These are phyloP conservation scores for Apamea epomidion DNA, from an alignment of 2,888 invertebrate genomes.

Conservation along the genomic window DNA sequence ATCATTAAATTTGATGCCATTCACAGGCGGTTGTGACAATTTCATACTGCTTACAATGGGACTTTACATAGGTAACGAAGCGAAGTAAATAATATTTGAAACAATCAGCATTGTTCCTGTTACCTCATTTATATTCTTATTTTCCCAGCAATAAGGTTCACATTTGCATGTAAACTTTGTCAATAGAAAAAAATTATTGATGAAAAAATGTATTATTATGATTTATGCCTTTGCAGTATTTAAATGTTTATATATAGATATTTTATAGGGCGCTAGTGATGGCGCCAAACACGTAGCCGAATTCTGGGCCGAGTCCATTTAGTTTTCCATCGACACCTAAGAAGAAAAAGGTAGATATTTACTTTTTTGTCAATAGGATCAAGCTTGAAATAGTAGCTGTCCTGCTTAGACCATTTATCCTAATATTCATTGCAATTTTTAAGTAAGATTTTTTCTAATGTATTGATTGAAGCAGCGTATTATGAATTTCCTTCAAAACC, in stretches of 20 bases:
- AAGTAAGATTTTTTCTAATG: too few species aligned
- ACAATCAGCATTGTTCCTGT: background rate
- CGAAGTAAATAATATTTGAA: slow-evolving; percentile 30
- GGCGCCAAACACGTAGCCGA: background rate
- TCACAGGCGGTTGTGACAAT: slow-evolving; percentile 31
- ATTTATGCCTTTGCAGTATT: background rate
- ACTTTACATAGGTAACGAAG: slow-evolving; percentile 41
- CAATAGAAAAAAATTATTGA: slow-evolving; percentile 28
- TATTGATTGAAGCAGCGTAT: too few species aligned
- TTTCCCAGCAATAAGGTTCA: too few species aligned
- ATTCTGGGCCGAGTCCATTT: background rate
- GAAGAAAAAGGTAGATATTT: background rate
- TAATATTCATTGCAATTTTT: background rate
- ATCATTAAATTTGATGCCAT: slow-evolving; percentile 13
- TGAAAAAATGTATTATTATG: background rate
- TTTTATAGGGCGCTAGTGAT: background rate
- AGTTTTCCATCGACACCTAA: background rate
- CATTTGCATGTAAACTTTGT: too few species aligned
- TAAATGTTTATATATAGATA: background rate
- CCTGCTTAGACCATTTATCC: too few species aligned
- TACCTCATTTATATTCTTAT: background rate
- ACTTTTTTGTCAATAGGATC: too few species aligned
- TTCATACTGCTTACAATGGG: slow-evolving; percentile 29
- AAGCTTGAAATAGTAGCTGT: too few species aligned
- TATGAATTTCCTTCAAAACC: too few species aligned